Evolutionary conservation across 1,140 invertebrate genomes (phyloP).

Genomic region (Dendroctonus ponderosae): DNA sequence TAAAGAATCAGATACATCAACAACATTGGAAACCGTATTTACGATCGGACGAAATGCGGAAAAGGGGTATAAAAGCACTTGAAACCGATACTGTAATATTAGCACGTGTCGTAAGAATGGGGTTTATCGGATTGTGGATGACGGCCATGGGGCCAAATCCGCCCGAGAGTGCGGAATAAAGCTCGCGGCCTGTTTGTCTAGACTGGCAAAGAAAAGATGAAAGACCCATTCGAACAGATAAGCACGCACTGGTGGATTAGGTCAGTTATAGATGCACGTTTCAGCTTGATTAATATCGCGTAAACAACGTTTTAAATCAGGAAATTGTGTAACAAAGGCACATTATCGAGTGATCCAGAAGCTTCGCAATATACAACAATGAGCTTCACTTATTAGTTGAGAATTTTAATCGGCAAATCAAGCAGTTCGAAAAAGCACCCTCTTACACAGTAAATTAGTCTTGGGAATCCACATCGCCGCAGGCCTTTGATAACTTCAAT

Average conservation of each 20-base stretch:
- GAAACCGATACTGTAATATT: slow-evolving; percentile 11
- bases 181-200: slow-evolving; percentile 32
- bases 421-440: too few relatives aligned
- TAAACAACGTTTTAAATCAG: too few relatives aligned
- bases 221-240: slow-evolving; percentile 39
- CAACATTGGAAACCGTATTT: too few relatives aligned
- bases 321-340: too few relatives aligned
- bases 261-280: slow-evolving; percentile 12
- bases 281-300: background rate
- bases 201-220: slow-evolving; percentile 41
- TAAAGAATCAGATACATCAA: too few relatives aligned
- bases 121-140: slow-evolving; percentile 34
- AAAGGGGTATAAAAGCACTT: too few relatives aligned
- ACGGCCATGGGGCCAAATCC: slow-evolving; percentile 27
- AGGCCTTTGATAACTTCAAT: slow-evolving; percentile 28
- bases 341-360: too few relatives aligned
- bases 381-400: too few relatives aligned
- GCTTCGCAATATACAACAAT: too few relatives aligned
- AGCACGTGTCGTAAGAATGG: slow-evolving; percentile 31
- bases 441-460: slow-evolving; percentile 9
- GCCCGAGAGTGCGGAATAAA: slow-evolving; percentile 18
- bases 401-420: too few relatives aligned
- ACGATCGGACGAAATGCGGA: too few relatives aligned
- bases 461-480: slow-evolving; percentile 9
- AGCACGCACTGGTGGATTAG: slow-evolving; percentile 42